Evolutionary conservation across 1,140 invertebrate species (phyloP), one percentile per base, ranked within the genome.

Genomic region (Steinernema khuongi): DNA sequence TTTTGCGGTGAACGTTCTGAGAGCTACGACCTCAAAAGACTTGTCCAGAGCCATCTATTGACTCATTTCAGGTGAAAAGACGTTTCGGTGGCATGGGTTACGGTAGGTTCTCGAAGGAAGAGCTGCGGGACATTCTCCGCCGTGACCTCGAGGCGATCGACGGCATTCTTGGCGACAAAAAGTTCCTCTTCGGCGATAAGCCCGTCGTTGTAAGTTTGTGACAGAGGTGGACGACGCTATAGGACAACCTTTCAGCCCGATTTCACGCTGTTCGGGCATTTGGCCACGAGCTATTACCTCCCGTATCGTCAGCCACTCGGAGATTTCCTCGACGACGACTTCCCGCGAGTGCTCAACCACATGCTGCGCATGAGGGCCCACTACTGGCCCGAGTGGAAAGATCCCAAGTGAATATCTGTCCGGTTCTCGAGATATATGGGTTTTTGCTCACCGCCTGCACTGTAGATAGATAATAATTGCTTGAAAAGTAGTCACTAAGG

Each of bases 371-470:
- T 78, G 30, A 73, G 76, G 29, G 60, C 60, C 11, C 77, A 78
- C 31, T 78, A 77, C 60, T 78, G 75, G 41, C 75, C 72, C 7
- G 77, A 78, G 70, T 78, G 77, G 77, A 78, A 60, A 31, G 76
- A 74, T 33, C 22, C 33, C 7, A 28, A 71, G 32, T 36, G 44
- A 26, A 29, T 29, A 11, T 19, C 19, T 31, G 28, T 31, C n/a
- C n/a, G n/a, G n/a, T n/a, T n/a, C n/a, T n/a, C n/a, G n/a, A n/a
- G n/a, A n/a, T n/a, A n/a, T n/a, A n/a, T n/a, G n/a, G n/a, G n/a
- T 26, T 7, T 22, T 67, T 67, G 14, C 19, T 22, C 7, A 4
- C 14, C 29, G 66, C 7, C 66, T 67, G 19, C 19, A 4, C 19
- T 67, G 66, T 67, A 67, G 66, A 67, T 67, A 7, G 19, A 43